Evolutionary conservation across 2,113 vertebrate species (phyloP).

Genomic region (Erinaceus europaeus): DNA sequence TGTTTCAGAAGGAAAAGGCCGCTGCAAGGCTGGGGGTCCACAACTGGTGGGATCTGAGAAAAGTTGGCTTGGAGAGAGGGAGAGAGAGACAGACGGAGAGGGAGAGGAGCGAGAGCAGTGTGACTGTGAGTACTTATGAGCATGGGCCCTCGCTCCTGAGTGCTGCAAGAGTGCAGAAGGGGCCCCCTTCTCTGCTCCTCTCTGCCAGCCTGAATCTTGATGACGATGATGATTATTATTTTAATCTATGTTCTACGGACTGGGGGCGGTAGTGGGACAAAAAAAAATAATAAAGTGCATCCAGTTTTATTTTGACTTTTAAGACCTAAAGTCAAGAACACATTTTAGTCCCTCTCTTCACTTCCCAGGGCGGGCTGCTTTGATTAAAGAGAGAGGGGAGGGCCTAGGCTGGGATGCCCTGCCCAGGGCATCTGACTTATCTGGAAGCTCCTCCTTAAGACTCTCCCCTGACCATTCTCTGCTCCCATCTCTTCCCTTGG

Average conservation of each 20-base stretch:
- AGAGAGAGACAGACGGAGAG: background rate
- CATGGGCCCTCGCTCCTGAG: no score
- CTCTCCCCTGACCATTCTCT: no score
- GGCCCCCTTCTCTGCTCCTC: background rate
- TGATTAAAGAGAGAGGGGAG: no score
- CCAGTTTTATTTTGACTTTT: background rate
- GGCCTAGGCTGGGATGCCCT: background rate
- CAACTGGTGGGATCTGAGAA: background rate
- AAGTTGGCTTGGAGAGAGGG: background rate
- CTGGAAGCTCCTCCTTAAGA: background rate
- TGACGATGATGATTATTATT: no score
- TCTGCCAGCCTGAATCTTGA: background rate
- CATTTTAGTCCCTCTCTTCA: background rate
- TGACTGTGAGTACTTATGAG: no score
- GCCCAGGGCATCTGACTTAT: background rate
- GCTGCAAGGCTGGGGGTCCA: background rate
- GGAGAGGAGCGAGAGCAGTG: no score
- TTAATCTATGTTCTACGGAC: background rate
- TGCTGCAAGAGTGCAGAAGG: background rate
- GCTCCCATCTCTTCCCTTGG: background rate
- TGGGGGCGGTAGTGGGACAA: background rate
- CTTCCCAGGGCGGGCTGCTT: background rate
- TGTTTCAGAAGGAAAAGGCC: background rate
- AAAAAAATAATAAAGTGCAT: no score
- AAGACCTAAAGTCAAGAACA: background rate